Percentiles rank a stretch among this genome's conserved stretches.
Conservation (phyloP, 2,888 invertebrate genomes). For the Eristalis arbustorum region DNA sequence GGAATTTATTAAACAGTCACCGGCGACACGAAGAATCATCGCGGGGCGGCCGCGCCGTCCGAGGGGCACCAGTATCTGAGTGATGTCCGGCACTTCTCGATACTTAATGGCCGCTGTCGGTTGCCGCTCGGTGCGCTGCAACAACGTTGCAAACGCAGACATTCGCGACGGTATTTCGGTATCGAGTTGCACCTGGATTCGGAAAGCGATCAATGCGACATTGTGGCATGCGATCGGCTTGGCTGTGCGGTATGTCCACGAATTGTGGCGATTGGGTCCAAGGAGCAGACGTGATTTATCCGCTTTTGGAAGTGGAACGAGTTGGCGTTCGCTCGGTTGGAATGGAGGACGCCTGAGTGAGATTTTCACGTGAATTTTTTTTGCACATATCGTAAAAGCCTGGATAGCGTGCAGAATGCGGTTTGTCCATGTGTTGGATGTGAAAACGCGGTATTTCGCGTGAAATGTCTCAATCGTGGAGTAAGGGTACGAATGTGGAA, state of each 20-base stretch:
- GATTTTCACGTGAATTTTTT: neutral
- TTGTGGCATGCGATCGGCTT: neutral
- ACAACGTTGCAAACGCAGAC: neutral
- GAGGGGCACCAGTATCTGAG: neutral
- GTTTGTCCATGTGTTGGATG: too few relatives aligned
- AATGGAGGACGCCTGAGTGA: neutral
- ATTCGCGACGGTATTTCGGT: neutral
- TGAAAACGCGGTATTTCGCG: neutral
- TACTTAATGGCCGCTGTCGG: neutral
- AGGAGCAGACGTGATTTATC: neutral
- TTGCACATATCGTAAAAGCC: neutral
- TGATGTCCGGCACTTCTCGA: neutral
- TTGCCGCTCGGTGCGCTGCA: neutral
- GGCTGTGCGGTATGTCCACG: too few relatives aligned
- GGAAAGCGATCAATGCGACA: neutral
- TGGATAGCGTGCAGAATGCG: neutral
- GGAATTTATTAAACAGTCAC: conserved; percentile 51
- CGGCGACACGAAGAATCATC: conserved; percentile 31
- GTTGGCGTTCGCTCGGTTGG: neutral
- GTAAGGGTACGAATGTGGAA: too few relatives aligned
- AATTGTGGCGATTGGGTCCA: neutral
- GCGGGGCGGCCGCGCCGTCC: too few relatives aligned
- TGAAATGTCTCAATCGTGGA: neutral
- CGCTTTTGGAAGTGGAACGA: neutral
- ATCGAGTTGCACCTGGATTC: neutral